Evolutionary conservation across 2,888 invertebrate species (phyloP), one percentile per base, ranked within the genome.

Genomic region (Tanytarsus gracilentus): DNA sequence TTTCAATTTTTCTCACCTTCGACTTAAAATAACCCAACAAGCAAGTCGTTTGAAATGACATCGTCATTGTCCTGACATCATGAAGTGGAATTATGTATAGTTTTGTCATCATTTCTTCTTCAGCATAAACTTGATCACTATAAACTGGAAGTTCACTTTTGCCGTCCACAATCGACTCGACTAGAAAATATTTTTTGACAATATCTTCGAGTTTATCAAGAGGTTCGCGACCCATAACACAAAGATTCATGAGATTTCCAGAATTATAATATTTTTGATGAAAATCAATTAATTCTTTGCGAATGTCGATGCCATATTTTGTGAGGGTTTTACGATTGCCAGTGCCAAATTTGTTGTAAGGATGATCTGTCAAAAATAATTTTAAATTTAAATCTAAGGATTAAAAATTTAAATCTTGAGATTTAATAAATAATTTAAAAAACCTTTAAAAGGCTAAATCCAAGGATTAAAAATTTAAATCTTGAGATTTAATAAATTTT

Each of bases 191-290:
- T 0, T 81, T 76, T 0, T 84, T 79, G 1, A 86, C 85, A 73
- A 89, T 78, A 26, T 77, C 75, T 70, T 89, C 85, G 51, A 96
- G 72, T 56, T 89, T 87, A 71, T 94, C 91, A 39, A 95, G 76
- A 56, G 79, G 79, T 73, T 95, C 85, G 80, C 87, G 89, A 58
- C 92, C 92, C 62, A 93, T 72, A 2, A 95, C 81, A 62, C 84
- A 81, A 2, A 94, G 75, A 1, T 83, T 80, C 93, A 92, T 95
- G 62, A 93, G 81, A 74, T 94, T 94, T 0, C 93, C 79, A 0
- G 93, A 94, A 0, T 93, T 94, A 73, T 96, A 96, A 84, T 87
- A 89, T 61, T 81, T 75, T 4, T 79, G 73, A 75, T 96, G 91
- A 72, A 94, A 96, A 65, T 88, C 81, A 8, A 95, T 76, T 8